These are phyloP conservation scores for Spialia ferax DNA, from an alignment of 2,888 invertebrate species.

Conservation along the genomic window DNA sequence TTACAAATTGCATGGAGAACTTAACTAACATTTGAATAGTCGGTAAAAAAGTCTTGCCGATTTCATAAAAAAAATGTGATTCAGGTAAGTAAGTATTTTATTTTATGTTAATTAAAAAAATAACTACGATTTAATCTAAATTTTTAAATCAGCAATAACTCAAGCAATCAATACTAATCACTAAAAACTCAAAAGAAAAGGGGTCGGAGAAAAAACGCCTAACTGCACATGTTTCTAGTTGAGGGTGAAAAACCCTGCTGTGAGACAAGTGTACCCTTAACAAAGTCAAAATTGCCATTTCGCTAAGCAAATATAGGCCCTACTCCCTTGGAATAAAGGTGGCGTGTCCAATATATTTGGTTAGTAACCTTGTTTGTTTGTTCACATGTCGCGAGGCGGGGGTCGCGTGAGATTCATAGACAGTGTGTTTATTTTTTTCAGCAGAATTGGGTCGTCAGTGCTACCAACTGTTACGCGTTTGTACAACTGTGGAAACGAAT, in stretches of 20 bases:
- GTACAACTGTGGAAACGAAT: constrained; percentile 38
- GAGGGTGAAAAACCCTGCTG: constrained; percentile 70
- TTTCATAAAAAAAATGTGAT: too few relatives aligned
- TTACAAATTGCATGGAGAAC: too few relatives aligned
- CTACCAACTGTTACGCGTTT: constrained; percentile 34
- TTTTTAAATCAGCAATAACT: constrained; percentile 29
- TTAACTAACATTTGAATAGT: too few relatives aligned
- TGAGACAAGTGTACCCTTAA: constrained; percentile 72
- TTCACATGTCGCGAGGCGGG: constrained; percentile 76
- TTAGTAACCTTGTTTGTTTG: constrained; percentile 63
- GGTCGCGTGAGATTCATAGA: constrained; percentile 65
- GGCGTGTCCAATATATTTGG: not conserved
- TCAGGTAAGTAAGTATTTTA: too few relatives aligned
- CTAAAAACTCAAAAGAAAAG: constrained; percentile 65
- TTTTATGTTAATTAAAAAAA: too few relatives aligned
- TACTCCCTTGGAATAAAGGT: constrained; percentile 42
- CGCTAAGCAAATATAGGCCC: constrained; percentile 47
- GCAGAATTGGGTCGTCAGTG: constrained; percentile 48
- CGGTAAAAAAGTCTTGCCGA: too few relatives aligned
- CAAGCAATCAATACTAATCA: constrained; percentile 7
- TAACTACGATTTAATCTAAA: too few relatives aligned
- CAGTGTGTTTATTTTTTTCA: constrained; percentile 54
- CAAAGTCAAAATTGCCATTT: constrained; percentile 50
- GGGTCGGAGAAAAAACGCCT: constrained; percentile 62
- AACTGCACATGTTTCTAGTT: constrained; percentile 68